A percentile compares a stretch with the other conserved stretches of the same genome.
phyloP scores from a whole-genome alignment of 2,888 invertebrate species.

The Bursaphelenchus okinawaensis region DNA sequence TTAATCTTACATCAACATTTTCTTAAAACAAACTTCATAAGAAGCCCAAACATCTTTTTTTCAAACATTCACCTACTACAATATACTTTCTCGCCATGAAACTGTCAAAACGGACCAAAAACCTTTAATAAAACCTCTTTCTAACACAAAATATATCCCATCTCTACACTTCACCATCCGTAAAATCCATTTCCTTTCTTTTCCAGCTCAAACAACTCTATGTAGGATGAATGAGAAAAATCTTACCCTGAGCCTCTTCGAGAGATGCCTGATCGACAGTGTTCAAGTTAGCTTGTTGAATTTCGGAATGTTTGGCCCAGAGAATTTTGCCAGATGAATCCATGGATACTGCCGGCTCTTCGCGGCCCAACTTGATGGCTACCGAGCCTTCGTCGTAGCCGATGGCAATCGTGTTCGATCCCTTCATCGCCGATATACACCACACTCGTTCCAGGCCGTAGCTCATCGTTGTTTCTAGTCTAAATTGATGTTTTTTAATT shows the following conservation, averaged over 20 bases:
- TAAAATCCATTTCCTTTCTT: too few relatives aligned
- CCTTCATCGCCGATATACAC: constrained; percentile 71
- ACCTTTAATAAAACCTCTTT: background rate
- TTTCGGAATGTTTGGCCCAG: constrained; percentile 96
- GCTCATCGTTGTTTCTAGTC: constrained; percentile 85
- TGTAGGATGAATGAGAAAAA: constrained; percentile 1
- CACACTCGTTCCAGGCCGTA: constrained; percentile 97
- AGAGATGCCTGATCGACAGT: constrained; percentile 43
- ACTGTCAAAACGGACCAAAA: background rate
- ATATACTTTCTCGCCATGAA: too few relatives aligned
- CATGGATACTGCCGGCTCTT: constrained; percentile 97
- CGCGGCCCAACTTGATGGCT: constrained; percentile 85
- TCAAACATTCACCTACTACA: too few relatives aligned
- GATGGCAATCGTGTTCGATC: constrained; percentile 69
- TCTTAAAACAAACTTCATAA: too few relatives aligned
- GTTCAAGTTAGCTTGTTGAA: constrained; percentile 69
- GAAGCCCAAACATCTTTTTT: too few relatives aligned
- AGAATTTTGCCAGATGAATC: constrained; percentile 95
- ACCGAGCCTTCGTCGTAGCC: constrained; percentile 97
- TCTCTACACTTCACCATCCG: too few relatives aligned
- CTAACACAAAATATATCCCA: too few relatives aligned
- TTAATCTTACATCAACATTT: too few relatives aligned
- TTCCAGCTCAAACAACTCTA: too few relatives aligned
- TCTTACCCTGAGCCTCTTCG: constrained; percentile 43
- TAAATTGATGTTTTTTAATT: constrained; percentile 26